A percentile compares a stretch with the other conserved stretches of the same genome.
phyloP scores from a whole-genome alignment of 2,797 vertebrate species.

The Anniella stebbinsi region DNA sequence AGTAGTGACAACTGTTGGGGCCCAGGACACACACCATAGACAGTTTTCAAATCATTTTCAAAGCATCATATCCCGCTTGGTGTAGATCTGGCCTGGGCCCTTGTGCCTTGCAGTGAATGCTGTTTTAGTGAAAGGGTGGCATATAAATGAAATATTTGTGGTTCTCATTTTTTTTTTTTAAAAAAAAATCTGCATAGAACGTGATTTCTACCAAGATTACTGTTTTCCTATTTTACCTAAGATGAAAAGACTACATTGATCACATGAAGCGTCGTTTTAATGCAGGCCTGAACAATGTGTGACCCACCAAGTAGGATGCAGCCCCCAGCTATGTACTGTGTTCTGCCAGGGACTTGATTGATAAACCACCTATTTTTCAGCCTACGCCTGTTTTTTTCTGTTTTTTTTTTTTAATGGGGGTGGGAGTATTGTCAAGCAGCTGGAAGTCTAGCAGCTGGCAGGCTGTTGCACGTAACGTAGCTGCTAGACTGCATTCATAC shows the following conservation, averaged over 20 bases:
- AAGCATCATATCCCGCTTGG: no score
- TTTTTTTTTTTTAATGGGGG: background rate
- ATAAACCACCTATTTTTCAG: background rate
- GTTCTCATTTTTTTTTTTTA: no score
- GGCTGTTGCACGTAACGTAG: background rate
- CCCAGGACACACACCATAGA: no score
- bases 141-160: no score
- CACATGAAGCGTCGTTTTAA: background rate
- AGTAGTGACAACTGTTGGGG: no score
- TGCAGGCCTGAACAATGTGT: background rate
- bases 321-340: background rate
- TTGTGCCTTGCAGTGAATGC: no score
- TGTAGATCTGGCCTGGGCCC: no score
- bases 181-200: no score
- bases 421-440: background rate
- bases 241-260: background rate
- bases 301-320: background rate
- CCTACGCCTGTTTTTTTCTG: background rate
- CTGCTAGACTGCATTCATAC: background rate
- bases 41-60: no score
- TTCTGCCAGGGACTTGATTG: background rate
- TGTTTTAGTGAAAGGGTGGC: no score
- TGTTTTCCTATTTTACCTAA: background rate
- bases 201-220: background rate
- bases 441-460: no score